A percentile compares a stretch with the other conserved stretches of the same genome.
phyloP scores from a whole-genome alignment of 2,113 vertebrate species.

The Neofelis nebulosa region DNA sequence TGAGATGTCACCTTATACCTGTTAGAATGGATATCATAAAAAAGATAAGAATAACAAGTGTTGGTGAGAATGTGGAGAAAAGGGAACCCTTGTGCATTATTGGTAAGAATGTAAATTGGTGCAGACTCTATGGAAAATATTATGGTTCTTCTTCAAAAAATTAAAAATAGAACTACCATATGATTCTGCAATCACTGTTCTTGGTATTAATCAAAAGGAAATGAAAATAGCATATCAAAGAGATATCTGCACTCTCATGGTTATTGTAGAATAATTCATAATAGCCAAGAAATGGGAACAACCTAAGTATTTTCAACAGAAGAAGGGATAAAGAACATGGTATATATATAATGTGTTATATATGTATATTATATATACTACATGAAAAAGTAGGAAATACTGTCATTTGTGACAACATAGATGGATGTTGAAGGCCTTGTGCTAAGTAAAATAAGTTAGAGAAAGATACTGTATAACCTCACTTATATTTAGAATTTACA shows the following conservation, averaged over 20 bases:
- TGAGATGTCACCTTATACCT: not conserved
- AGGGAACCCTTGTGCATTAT: not conserved
- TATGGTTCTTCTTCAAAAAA: not conserved
- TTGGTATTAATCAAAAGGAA: not conserved
- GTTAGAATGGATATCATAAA: not conserved
- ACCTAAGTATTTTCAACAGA: not conserved
- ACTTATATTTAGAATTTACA: not conserved
- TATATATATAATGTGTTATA: not conserved
- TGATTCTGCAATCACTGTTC: not conserved
- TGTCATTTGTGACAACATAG: not conserved
- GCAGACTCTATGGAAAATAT: not conserved
- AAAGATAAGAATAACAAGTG: not conserved
- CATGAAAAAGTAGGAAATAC: not conserved
- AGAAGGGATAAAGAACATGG: not conserved
- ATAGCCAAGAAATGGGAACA: not conserved
- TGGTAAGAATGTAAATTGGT: not conserved
- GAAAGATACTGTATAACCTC: not conserved
- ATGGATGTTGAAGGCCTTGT: not conserved
- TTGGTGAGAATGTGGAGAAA: not conserved
- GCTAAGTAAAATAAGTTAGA: not conserved
- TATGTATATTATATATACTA: not conserved
- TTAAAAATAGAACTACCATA: not conserved
- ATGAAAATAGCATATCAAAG: not conserved
- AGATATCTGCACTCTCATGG: not conserved
- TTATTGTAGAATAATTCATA: not conserved